These are phyloP conservation scores for Caligus rogercresseyi DNA, from an alignment of 1,140 invertebrate species.

Conservation along the genomic window DNA sequence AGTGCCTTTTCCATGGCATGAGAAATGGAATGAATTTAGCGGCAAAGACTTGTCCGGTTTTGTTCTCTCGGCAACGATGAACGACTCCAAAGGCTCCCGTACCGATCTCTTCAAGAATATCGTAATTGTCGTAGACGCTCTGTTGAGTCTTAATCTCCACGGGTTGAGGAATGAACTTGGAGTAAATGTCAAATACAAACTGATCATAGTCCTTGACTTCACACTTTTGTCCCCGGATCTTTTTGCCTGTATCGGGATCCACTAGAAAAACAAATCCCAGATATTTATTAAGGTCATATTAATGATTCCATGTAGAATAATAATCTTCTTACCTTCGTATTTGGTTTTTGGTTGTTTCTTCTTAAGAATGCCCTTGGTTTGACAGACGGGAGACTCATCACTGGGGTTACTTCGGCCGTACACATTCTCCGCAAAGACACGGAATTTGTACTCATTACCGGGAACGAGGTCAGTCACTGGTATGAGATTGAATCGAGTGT, in stretches of 20 bases:
- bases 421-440: conserved; percentile 88
- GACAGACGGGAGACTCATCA: conserved; percentile 56
- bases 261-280: conserved; percentile 32
- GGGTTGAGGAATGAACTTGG: conserved; percentile 85
- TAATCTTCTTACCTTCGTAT: conserved; percentile 36
- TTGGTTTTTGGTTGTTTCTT: conserved; percentile 57
- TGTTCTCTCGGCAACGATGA: conserved; percentile 83
- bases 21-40: conserved; percentile 97
- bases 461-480: conserved; percentile 65
- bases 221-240: conserved; percentile 71
- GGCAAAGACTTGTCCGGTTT: conserved; percentile 90
- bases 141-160: conserved; percentile 75
- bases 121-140: conserved; percentile 93
- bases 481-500: conserved; percentile 76
- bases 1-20: conserved; percentile 89
- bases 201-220: conserved; percentile 88
- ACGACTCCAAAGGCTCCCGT: conserved; percentile 97
- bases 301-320: not conserved
- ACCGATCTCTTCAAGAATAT: conserved; percentile 97
- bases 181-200: conserved; percentile 93
- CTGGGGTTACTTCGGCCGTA: conserved; percentile 86
- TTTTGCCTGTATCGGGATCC: conserved; percentile 69
- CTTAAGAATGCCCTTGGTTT: conserved; percentile 58
- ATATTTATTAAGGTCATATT: conserved; percentile 8
- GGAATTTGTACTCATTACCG: conserved; percentile 88